phyloP scores from a whole-genome alignment of 1,140 invertebrate species.

The Sminthurides bifidus region DNA sequence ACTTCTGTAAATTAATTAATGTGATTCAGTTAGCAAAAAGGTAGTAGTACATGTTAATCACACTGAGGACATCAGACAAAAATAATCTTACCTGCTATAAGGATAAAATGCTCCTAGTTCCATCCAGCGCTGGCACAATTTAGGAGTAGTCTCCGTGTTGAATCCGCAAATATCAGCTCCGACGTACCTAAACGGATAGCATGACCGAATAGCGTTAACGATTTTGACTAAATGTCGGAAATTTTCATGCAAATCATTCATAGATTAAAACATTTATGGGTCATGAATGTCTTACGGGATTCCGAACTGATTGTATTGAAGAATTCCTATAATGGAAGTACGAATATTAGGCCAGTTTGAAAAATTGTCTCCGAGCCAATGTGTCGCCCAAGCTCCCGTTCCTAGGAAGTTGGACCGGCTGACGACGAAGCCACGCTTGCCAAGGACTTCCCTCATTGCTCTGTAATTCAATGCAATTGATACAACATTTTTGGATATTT shows the following conservation, averaged over 20 bases:
- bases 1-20: slow-evolving; percentile 75
- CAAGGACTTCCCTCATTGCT: slow-evolving; percentile 35
- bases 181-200: slow-evolving; percentile 36
- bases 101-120: slow-evolving; percentile 72
- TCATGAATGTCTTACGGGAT: slow-evolving; percentile 40
- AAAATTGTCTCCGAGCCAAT: slow-evolving; percentile 48
- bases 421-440: slow-evolving; percentile 36
- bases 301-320: slow-evolving; percentile 41
- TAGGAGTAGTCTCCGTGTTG: not conserved
- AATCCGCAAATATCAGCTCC: slow-evolving; percentile 33
- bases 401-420: slow-evolving; percentile 45
- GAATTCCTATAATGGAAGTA: slow-evolving; percentile 37
- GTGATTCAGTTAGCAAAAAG: no score
- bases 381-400: slow-evolving; percentile 42
- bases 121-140: slow-evolving; percentile 49
- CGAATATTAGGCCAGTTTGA: slow-evolving; percentile 42
- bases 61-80: slow-evolving; percentile 37
- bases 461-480: slow-evolving; percentile 34
- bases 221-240: not conserved
- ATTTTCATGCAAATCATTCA: no score
- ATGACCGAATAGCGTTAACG: slow-evolving; percentile 7
- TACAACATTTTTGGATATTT: not conserved
- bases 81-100: slow-evolving; percentile 42
- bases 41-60: no score
- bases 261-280: no score